Base-by-base conservation (phyloP, 1,140 invertebrate species). In the Acyrthosiphon pisum region DNA sequence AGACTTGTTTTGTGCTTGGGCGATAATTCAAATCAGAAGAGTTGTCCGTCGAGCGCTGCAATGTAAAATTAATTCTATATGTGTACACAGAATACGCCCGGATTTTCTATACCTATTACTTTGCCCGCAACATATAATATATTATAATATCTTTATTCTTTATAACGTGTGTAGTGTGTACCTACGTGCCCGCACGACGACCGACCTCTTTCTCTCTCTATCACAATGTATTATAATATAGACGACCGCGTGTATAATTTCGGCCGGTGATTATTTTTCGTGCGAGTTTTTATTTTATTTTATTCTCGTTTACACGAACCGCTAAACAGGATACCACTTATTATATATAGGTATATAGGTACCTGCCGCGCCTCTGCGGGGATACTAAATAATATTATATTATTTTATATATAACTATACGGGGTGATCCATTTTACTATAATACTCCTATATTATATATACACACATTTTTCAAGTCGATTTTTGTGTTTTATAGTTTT, bases 121-220 rank as follows among this genome's bases (percentile, higher is more conserved):
- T 76, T 76, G 11, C 60, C 14, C 60, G 30, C 60, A 76, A 76
- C 60, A n/a, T 76, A 76, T 76, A 76, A 76, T 76, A 76, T 76
- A 76, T 76, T 76, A 76, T 76, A 76, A 76, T 76, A 76, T 76
- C 60, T 76, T 76, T 76, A 76, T 76, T 35, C 60, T 76, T 53
- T 53, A 53, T 53, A 76, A 76, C 30, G 60, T 76, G 60, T 68
- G 60, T n/a, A 60, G 60, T 76, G 60, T 68, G 60, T 35, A 76
- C 60, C 60, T 76, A 76, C n/a, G n/a, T 30, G n/a, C 60, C 30
- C n/a, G 60, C 60, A 35, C 60, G 60, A 76, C 30, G 60, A 76
- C 60, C n/a, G 14, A 6, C 22, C 60, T 30, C 30, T 30, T 3
- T 30, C 26, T n/a, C 60, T 68, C 60, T 18, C 30, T n/a, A 18